A percentile compares a stretch with the other conserved stretches of the same genome.
phyloP scores from a whole-genome alignment of 2,888 invertebrate genomes.

The Blomia tropicalis region DNA sequence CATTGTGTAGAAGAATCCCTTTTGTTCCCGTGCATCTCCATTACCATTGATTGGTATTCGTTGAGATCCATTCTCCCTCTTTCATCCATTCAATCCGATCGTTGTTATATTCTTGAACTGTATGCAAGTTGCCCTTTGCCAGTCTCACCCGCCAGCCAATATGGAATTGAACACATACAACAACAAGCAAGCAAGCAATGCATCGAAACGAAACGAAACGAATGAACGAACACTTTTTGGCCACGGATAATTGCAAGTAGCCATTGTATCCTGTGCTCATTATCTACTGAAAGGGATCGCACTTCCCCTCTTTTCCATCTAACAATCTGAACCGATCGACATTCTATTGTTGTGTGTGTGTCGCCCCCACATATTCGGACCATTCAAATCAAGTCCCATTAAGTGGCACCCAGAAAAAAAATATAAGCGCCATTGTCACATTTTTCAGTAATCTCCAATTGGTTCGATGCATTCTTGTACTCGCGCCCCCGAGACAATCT shows the following conservation, averaged over 20 bases:
- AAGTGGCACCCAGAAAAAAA: no score
- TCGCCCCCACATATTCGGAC: neutral
- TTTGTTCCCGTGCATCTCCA: neutral
- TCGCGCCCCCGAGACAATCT: neutral
- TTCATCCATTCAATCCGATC: neutral
- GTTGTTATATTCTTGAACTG: no score
- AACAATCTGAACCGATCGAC: neutral
- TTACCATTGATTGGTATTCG: conserved; percentile 7
- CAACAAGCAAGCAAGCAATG: no score
- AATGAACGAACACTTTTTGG: conserved; percentile 1
- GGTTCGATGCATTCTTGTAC: neutral
- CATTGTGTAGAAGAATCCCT: neutral
- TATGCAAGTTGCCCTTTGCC: no score
- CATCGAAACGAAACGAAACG: no score
- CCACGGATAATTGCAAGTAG: conserved; percentile 7
- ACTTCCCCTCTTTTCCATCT: conserved; percentile 7
- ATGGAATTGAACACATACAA: no score
- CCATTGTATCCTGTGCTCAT: conserved; percentile 5
- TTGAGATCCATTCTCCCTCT: neutral
- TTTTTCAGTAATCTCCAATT: conserved; percentile 11
- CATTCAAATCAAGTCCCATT: conserved; percentile 9
- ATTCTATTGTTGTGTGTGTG: no score
- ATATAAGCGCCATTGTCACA: conserved; percentile 11
- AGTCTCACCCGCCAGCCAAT: no score
- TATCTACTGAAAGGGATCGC: conserved; percentile 10